A percentile compares a stretch with the other conserved stretches of the same genome.
phyloP scores from a whole-genome alignment of 2,113 vertebrate species.

The Marmota monax region DNA sequence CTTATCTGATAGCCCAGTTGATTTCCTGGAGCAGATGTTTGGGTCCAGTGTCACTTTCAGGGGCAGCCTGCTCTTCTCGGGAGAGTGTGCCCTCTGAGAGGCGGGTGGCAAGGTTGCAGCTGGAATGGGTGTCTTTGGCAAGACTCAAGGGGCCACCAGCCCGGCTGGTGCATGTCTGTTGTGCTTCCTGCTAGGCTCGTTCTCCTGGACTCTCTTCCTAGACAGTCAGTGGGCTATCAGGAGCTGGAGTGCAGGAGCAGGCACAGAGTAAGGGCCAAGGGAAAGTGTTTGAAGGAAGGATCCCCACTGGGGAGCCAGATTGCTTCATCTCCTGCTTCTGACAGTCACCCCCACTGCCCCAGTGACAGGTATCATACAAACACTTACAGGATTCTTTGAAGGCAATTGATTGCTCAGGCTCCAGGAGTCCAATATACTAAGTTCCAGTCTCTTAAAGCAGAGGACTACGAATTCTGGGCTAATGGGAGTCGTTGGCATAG shows the following conservation, averaged over 20 bases:
- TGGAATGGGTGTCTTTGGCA: not conserved
- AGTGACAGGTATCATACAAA: not conserved
- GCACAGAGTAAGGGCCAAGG: not conserved
- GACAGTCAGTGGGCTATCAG: not conserved
- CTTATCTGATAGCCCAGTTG: not conserved
- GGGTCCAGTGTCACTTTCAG: not conserved
- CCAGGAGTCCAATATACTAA: not conserved
- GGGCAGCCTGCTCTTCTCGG: not conserved
- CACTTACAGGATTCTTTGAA: slow-evolving; percentile 10
- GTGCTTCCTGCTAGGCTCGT: not conserved
- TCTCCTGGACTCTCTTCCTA: not conserved
- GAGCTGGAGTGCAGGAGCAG: not conserved
- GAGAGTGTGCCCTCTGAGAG: not conserved
- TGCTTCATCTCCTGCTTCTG: not conserved
- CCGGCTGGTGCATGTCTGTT: not conserved
- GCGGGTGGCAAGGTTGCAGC: not conserved
- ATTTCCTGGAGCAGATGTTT: not conserved
- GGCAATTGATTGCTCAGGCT: not conserved
- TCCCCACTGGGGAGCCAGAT: fast-evolving
- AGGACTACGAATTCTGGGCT: not conserved
- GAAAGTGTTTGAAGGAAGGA: not conserved
- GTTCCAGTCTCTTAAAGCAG: not conserved
- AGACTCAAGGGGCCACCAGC: too few relatives aligned
- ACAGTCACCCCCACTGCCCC: not conserved
- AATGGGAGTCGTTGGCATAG: not conserved